Percentiles rank a stretch among this genome's conserved stretches.
Evolutionary conservation across 2,888 invertebrate genomes (phyloP).

Genomic region (Polyommatus iphigenia): DNA sequence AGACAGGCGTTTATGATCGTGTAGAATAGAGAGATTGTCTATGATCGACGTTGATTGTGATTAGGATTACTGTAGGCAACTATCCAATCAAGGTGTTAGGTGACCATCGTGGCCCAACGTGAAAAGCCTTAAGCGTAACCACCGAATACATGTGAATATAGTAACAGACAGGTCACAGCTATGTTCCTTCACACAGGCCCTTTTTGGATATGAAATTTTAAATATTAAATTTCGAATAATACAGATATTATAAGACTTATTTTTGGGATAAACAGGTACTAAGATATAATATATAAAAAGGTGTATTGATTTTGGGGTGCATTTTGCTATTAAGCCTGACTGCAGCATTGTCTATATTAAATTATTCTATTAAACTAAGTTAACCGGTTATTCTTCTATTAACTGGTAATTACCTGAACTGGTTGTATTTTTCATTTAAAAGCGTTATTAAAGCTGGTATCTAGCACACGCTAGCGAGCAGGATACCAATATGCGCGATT

Average conservation of each 20-base stretch:
- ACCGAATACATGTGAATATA: slow-evolving; percentile 58
- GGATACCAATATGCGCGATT: too few species aligned
- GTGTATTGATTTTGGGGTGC: not conserved
- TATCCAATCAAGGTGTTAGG: too few species aligned
- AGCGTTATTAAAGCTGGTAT: not conserved
- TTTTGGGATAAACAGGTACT: not conserved
- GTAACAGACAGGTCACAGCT: slow-evolving; percentile 54
- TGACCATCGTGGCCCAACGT: not conserved
- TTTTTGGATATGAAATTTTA: slow-evolving; percentile 33
- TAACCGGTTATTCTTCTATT: too few species aligned
- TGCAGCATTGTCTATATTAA: too few species aligned
- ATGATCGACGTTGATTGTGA: too few species aligned
- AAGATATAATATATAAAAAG: not conserved
- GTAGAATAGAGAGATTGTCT: not conserved
- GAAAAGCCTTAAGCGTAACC: slow-evolving; percentile 40
- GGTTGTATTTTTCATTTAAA: too few species aligned
- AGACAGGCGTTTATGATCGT: not conserved
- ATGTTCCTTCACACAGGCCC: slow-evolving; percentile 35
- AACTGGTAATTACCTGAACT: too few species aligned
- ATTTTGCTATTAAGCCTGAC: too few species aligned
- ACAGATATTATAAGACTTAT: not conserved
- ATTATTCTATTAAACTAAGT: too few species aligned
- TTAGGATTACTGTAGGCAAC: too few species aligned
- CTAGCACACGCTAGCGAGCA: too few species aligned
- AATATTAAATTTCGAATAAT: slow-evolving; percentile 34